phyloP scores from a whole-genome alignment of 2,113 vertebrate genomes.

The Tiliqua scincoides region DNA sequence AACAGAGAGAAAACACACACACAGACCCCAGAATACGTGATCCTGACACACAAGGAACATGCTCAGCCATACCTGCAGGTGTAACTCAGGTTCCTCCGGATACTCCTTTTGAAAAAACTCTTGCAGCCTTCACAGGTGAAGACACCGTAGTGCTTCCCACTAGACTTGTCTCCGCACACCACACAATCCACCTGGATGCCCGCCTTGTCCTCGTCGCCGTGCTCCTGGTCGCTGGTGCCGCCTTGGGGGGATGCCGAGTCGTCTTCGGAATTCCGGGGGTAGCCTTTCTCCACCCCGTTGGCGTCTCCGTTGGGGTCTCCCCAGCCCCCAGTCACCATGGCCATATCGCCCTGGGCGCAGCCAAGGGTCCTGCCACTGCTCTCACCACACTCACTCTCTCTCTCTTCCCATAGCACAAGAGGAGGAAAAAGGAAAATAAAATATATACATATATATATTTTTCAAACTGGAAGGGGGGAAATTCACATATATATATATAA shows the following conservation, averaged over 20 bases:
- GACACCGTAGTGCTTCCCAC: slow-evolving; percentile 93
- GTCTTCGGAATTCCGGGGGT: slow-evolving; percentile 78
- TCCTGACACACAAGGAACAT: too few species aligned
- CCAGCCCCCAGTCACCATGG: slow-evolving; percentile 94
- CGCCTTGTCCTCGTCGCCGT: slow-evolving; percentile 86
- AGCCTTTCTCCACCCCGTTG: slow-evolving; percentile 71
- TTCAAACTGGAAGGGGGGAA: background rate
- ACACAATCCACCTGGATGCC: slow-evolving; percentile 91
- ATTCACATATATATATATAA: too few species aligned
- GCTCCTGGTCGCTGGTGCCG: slow-evolving; percentile 89
- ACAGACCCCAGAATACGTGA: background rate
- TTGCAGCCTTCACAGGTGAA: slow-evolving; percentile 96
- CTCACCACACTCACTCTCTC: too few species aligned
- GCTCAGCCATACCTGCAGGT: slow-evolving; percentile 84
- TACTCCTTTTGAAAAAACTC: slow-evolving; percentile 95
- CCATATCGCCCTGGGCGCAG: slow-evolving; percentile 79
- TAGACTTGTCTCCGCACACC: slow-evolving; percentile 92
- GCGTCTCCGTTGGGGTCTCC: slow-evolving; percentile 88
- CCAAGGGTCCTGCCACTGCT: background rate
- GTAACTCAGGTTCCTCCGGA: slow-evolving; percentile 92
- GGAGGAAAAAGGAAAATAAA: background rate
- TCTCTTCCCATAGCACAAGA: background rate
- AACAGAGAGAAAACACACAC: background rate
- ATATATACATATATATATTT: too few species aligned
- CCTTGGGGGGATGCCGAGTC: slow-evolving; percentile 88